A percentile compares a stretch with the other conserved stretches of the same genome.
Evolutionary conservation across 1,140 invertebrate species (phyloP).

Genomic region (Sarcophaga bullata): DNA sequence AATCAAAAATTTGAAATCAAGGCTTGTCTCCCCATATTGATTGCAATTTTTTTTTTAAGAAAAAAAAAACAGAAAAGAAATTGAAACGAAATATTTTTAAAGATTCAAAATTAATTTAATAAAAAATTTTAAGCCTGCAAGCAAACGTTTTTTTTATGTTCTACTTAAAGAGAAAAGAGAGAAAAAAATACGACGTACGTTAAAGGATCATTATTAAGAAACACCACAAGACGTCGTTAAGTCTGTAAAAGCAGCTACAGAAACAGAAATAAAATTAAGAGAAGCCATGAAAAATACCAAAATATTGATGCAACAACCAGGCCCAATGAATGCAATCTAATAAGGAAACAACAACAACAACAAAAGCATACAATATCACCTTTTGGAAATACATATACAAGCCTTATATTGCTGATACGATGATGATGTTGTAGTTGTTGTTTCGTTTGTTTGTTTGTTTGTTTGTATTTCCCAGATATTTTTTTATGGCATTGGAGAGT

Average conservation of each 20-base stretch:
- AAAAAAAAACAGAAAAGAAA: too few relatives aligned
- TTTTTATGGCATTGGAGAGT: not conserved
- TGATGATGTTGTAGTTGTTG: too few relatives aligned
- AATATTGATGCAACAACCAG: not conserved
- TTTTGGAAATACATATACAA: not conserved
- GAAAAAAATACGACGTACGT: not conserved
- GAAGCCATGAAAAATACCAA: not conserved
- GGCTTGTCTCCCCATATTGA: not conserved
- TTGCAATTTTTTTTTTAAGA: not conserved
- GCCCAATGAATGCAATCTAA: not conserved
- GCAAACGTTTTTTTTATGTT: not conserved
- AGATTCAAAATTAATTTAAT: conserved; percentile 20
- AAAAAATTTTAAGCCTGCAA: not conserved
- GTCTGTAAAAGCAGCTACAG: not conserved
- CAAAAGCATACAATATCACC: not conserved
- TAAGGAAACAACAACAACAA: not conserved
- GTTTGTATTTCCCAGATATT: too few relatives aligned
- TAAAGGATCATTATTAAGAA: not conserved
- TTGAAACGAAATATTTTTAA: not conserved
- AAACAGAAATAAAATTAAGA: not conserved
- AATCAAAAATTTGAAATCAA: not conserved
- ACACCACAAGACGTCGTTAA: conserved; percentile 17
- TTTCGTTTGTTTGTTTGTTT: too few relatives aligned
- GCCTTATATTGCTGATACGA: too few relatives aligned
- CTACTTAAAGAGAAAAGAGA: not conserved